phyloP scores from a whole-genome alignment of 1,140 invertebrate species.

The Pectinophora gossypiella region DNA sequence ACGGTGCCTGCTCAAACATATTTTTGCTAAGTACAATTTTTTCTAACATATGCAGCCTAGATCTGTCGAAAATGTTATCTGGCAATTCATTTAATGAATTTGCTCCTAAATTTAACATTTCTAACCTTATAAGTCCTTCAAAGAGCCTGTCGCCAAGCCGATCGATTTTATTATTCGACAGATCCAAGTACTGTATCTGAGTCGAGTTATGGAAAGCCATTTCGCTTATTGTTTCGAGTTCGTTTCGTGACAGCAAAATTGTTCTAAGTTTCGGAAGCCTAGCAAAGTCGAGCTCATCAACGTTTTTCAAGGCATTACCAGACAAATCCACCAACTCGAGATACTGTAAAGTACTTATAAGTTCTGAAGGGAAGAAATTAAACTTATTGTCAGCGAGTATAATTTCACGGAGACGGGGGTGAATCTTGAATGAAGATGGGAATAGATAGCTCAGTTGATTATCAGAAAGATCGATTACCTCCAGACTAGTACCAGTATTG shows the following conservation, averaged over 20 bases:
- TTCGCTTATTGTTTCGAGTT: constrained; percentile 87
- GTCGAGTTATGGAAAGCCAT: constrained; percentile 93
- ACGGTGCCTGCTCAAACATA: constrained; percentile 85
- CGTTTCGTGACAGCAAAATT: constrained; percentile 83
- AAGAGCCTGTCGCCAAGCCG: constrained; percentile 87
- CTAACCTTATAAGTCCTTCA: constrained; percentile 86
- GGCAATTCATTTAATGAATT: constrained; percentile 86
- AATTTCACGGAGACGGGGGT: constrained; percentile 82
- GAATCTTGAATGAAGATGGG: constrained; percentile 88
- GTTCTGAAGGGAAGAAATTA: constrained; percentile 87
- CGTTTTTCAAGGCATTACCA: constrained; percentile 83
- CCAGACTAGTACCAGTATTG: constrained; percentile 81
- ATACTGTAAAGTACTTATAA: constrained; percentile 84
- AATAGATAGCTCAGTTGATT: constrained; percentile 88
- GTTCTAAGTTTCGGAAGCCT: constrained; percentile 82
- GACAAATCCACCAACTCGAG: constrained; percentile 86
- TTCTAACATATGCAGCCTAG: constrained; percentile 86
- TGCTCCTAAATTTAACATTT: constrained; percentile 83
- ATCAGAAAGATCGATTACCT: constrained; percentile 83
- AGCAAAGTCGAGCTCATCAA: constrained; percentile 91
- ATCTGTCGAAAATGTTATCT: constrained; percentile 89
- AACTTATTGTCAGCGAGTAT: constrained; percentile 85
- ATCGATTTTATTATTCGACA: constrained; percentile 86
- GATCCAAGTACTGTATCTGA: constrained; percentile 87
- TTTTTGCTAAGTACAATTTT: constrained; percentile 88